Evolutionary conservation across 2,113 vertebrate species (phyloP), one percentile per base, ranked within the genome.

Genomic region (rat (Rattus norvegicus)): DNA sequence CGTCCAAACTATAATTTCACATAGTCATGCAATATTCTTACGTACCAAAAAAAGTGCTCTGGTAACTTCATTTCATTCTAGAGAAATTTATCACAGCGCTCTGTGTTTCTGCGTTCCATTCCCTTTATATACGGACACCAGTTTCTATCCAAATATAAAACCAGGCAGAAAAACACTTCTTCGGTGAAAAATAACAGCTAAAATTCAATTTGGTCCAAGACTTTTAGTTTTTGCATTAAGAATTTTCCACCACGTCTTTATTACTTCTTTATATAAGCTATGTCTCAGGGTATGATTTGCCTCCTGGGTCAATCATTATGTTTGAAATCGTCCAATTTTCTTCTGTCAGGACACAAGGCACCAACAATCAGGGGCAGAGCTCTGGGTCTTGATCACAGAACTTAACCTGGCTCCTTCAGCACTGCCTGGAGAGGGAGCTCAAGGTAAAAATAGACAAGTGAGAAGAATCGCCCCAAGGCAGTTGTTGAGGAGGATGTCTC

Each of bases 31-130:
- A 70, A 73, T 95, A 93, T 91, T 76, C 73, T 89, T 79, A 89
- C 28, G 70, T 76, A 36, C 14, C 52, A 92, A 92, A 49, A 47
- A 86, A 84, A 30, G 22, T 90, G 11, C 76, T 93, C 67, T 88
- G 54, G 86, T 83, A 92, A 92, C 61, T 36, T 79, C 28, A 59
- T 88, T 77, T 85, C 30, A 73, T 91, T 96, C 69, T 56, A 94
- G 11, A 6, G 43, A 80, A 88, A 65, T 93, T 89, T 81, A 69
- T 92, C 47, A 90, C 72, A 86, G 89, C 16, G 61, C 65, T 84
- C 65, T 90, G 14, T 39, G 24, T 81, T 92, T 84, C 65, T 87
- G 14, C 39, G 19, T 77, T 90, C 67, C 86, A 4, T 77, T 93
- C 72, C 14, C 73, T 91, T 95, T 92, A 80, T 86, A 95, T 61